Conservation (phyloP, 35 echinoderm and acorn worm species). For the Antedon bifida region DNA sequence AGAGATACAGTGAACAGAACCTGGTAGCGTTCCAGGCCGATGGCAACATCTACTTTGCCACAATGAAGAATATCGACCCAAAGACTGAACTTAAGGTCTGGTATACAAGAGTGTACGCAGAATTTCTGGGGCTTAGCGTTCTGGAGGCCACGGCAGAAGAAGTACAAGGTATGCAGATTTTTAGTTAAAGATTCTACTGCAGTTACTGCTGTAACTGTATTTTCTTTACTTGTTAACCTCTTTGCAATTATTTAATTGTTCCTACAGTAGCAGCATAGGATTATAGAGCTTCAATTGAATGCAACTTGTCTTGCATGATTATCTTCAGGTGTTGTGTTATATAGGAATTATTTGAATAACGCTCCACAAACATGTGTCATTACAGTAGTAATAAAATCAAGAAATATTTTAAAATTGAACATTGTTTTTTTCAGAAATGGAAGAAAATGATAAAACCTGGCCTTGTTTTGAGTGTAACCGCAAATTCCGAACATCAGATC, state of each 20-base stretch:
- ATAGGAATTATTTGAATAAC: no score
- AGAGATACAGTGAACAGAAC: conserved; percentile 79
- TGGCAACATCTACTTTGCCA: conserved; percentile 80
- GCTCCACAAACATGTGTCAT: no score
- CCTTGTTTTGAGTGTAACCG: conserved; percentile 88
- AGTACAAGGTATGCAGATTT: conserved; percentile 65
- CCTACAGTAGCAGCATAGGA: no score
- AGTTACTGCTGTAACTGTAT: no score
- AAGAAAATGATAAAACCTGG: conserved; percentile 96
- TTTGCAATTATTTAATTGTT: no score
- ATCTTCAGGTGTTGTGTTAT: no score
- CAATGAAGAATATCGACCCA: conserved; percentile 66
- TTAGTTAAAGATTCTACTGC: neutral
- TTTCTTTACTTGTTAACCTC: no score
- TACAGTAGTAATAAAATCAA: no score
- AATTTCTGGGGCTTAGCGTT: conserved; percentile 47
- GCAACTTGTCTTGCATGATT: no score
- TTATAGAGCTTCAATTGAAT: no score
- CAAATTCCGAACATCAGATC: conserved; percentile 85
- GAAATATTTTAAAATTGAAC: no score
- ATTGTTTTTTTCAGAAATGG: conserved; percentile 45
- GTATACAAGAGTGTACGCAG: conserved; percentile 84
- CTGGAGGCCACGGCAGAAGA: conserved; percentile 83
- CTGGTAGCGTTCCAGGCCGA: conserved; percentile 66
- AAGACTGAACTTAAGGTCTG: conserved; percentile 76